Conservation (phyloP, 2,888 invertebrate genomes). For the Ischnus inquisitorius region DNA sequence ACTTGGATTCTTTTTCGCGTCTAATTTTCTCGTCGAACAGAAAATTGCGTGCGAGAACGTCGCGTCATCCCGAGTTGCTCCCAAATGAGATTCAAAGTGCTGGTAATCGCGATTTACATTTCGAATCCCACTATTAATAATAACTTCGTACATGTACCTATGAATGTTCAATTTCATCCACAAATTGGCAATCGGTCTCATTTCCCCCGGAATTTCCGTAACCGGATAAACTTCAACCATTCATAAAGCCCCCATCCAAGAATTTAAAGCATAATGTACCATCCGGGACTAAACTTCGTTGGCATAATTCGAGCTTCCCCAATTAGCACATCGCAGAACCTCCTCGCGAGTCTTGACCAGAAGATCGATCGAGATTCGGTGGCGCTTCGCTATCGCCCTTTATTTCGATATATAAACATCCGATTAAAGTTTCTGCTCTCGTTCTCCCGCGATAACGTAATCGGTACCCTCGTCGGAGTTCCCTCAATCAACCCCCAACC, state of each 20-base stretch:
- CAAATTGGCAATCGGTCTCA: neutral
- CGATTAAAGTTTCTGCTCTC: neutral
- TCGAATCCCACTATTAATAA: neutral
- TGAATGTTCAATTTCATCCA: neutral
- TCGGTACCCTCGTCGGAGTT: neutral
- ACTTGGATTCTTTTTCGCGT: conserved; percentile 12
- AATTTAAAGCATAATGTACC: neutral
- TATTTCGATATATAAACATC: neutral
- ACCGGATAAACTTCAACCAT: neutral
- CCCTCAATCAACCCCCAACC: neutral
- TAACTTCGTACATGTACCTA: neutral
- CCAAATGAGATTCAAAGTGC: neutral
- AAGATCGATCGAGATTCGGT: neutral
- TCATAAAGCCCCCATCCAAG: neutral
- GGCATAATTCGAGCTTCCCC: neutral
- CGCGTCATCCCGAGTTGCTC: no score
- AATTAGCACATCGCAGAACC: neutral
- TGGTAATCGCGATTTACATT: neutral
- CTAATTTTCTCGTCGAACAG: neutral
- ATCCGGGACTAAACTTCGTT: neutral
- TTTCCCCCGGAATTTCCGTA: neutral
- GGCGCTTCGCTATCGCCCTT: neutral
- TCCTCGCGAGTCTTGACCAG: neutral
- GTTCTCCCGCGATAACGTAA: neutral
- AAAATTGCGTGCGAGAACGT: neutral